These are phyloP conservation scores for Carcharodon carcharias DNA, from an alignment of 2,797 vertebrate species.

Conservation along the genomic window DNA sequence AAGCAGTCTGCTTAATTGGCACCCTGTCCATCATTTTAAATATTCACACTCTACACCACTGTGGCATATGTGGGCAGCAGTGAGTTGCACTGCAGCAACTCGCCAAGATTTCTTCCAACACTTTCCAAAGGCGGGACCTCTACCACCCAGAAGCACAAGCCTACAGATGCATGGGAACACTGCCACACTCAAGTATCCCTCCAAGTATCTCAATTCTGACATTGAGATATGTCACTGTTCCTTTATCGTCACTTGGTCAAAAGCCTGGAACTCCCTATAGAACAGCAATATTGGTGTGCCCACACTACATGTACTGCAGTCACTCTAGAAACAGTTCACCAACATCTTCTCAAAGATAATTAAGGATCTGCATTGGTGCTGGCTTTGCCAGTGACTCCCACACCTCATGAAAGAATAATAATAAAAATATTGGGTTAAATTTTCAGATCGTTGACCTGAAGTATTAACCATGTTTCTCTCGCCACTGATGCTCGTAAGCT, in stretches of 20 bases:
- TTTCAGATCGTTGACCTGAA: too few species aligned
- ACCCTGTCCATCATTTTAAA: too few species aligned
- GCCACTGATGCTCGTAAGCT: not conserved
- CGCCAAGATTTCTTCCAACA: too few species aligned
- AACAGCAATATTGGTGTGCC: not conserved
- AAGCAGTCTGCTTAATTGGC: too few species aligned
- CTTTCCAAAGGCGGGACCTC: too few species aligned
- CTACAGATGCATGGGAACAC: too few species aligned
- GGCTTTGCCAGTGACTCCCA: not conserved
- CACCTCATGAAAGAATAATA: not conserved
- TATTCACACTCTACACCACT: too few species aligned
- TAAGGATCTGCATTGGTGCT: not conserved
- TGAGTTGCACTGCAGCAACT: too few species aligned
- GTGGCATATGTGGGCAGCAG: too few species aligned
- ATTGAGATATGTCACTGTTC: not conserved
- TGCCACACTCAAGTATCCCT: not conserved
- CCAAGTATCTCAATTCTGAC: not conserved
- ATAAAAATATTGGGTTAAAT: not conserved
- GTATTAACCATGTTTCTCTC: not conserved
- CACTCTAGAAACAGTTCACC: not conserved
- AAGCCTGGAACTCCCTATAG: not conserved
- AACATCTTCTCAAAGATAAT: not conserved
- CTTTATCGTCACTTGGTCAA: not conserved
- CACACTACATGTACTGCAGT: not conserved
- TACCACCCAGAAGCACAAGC: too few species aligned